phyloP scores from a whole-genome alignment of 2,888 invertebrate genomes.

The Muschampia plurimacula region DNA sequence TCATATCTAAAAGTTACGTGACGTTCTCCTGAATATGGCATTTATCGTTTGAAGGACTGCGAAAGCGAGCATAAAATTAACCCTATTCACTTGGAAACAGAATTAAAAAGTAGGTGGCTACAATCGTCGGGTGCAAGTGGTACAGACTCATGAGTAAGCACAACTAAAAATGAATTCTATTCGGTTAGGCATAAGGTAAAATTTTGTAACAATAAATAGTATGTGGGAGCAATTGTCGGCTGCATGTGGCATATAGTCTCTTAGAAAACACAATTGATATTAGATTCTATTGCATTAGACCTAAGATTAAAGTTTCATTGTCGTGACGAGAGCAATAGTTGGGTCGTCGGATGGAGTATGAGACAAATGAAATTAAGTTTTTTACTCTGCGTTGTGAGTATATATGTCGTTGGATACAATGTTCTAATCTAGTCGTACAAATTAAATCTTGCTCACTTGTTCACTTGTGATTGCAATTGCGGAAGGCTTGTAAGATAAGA shows the following conservation, averaged over 20 bases:
- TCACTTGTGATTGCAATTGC: slow-evolving; percentile 24
- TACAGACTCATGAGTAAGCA: background rate
- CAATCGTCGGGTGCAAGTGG: slow-evolving; percentile 6
- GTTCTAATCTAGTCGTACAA: slow-evolving; percentile 38
- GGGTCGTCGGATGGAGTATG: slow-evolving; percentile 18
- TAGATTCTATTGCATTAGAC: background rate
- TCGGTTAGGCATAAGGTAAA: background rate
- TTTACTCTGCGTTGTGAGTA: slow-evolving; percentile 54
- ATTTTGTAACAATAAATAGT: background rate
- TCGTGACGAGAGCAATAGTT: background rate
- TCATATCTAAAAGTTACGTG: slow-evolving; percentile 13
- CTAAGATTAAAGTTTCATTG: slow-evolving; percentile 8
- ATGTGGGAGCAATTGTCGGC: background rate
- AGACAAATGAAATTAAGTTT: slow-evolving; percentile 63
- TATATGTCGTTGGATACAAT: slow-evolving; percentile 64
- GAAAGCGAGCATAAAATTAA: slow-evolving; percentile 42
- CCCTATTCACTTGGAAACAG: slow-evolving; percentile 42
- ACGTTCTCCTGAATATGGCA: slow-evolving; percentile 13
- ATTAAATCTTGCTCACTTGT: slow-evolving; percentile 36
- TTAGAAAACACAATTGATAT: background rate
- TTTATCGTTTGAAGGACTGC: slow-evolving; percentile 32
- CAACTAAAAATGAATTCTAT: background rate
- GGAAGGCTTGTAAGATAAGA: background rate
- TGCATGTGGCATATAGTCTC: background rate
- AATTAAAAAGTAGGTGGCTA: slow-evolving; percentile 41